Evolutionary conservation across 2,113 vertebrate genomes (phyloP).

Genomic region (Protobothrops flavoviridis): DNA sequence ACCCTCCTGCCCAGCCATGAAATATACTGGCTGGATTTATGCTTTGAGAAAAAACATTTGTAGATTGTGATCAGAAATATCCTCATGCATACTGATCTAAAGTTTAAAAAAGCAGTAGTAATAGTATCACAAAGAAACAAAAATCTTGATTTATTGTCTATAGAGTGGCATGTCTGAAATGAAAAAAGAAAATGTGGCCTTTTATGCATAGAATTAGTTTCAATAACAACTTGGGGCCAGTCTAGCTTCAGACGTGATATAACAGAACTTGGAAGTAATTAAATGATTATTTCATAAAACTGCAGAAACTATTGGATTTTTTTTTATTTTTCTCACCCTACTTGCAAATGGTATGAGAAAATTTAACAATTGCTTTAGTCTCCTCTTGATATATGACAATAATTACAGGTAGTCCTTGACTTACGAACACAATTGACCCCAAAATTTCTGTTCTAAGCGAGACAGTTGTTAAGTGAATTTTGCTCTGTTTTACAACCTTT

Average conservation of each 20-base stretch:
- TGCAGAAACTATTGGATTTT: neutral
- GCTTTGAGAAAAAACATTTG: constrained; percentile 14
- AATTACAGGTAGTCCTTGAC: neutral
- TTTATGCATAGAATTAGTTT: neutral
- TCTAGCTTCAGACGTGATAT: neutral
- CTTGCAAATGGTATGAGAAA: neutral
- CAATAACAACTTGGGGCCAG: neutral
- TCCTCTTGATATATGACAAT: neutral
- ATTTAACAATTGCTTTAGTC: neutral
- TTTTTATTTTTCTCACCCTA: neutral
- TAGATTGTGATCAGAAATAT: constrained; percentile 8
- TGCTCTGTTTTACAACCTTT: too few relatives aligned
- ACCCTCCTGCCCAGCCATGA: neutral
- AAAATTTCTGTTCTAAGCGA: neutral
- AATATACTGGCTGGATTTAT: neutral
- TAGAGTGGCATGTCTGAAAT: neutral
- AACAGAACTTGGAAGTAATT: neutral
- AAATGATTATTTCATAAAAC: neutral
- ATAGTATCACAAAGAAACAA: neutral
- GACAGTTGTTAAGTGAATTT: too few relatives aligned
- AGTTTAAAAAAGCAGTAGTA: neutral
- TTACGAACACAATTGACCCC: neutral
- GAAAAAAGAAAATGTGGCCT: neutral
- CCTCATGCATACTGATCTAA: neutral
- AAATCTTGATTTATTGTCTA: neutral